These are phyloP conservation scores for Aphodius sticticus DNA, from an alignment of 2,888 invertebrate species.

Conservation along the genomic window DNA sequence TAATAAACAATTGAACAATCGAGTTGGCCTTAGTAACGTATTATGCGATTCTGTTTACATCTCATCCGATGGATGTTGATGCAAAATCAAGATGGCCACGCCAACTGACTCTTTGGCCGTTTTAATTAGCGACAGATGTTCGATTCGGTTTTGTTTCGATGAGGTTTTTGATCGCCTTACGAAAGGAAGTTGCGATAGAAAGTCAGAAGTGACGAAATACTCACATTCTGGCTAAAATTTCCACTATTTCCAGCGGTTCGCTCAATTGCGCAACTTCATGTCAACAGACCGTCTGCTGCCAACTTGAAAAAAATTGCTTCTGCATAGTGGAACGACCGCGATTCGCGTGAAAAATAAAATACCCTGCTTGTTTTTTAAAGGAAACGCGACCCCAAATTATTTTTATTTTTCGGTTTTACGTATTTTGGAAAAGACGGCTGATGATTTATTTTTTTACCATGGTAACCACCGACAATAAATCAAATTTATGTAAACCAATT, in stretches of 20 bases:
- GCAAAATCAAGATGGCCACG: conserved; percentile 18
- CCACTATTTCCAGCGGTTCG: conserved; percentile 7
- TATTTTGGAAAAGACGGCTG: too few relatives aligned
- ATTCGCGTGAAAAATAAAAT: too few relatives aligned
- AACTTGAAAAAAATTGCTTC: conserved; percentile 4
- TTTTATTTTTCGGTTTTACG: too few relatives aligned
- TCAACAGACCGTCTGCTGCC: conserved; percentile 14
- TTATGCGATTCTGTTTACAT: conserved; percentile 19
- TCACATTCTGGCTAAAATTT: conserved; percentile 45
- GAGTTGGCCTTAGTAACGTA: background rate
- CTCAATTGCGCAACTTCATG: conserved; percentile 22
- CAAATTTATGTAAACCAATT: too few relatives aligned
- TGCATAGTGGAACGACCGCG: too few relatives aligned
- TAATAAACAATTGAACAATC: background rate
- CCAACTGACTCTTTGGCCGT: conserved; percentile 6
- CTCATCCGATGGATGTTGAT: conserved; percentile 10
- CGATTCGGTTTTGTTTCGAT: background rate
- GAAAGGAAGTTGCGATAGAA: background rate
- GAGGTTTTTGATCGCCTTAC: background rate
- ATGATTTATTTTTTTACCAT: too few relatives aligned
- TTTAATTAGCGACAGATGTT: conserved; percentile 5
- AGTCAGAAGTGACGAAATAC: conserved; percentile 13
- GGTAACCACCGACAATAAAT: too few relatives aligned
- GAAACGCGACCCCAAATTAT: too few relatives aligned
- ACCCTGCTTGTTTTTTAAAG: too few relatives aligned